phyloP scores from a whole-genome alignment of 2,888 invertebrate genomes.

The Teleogryllus oceanicus region DNA sequence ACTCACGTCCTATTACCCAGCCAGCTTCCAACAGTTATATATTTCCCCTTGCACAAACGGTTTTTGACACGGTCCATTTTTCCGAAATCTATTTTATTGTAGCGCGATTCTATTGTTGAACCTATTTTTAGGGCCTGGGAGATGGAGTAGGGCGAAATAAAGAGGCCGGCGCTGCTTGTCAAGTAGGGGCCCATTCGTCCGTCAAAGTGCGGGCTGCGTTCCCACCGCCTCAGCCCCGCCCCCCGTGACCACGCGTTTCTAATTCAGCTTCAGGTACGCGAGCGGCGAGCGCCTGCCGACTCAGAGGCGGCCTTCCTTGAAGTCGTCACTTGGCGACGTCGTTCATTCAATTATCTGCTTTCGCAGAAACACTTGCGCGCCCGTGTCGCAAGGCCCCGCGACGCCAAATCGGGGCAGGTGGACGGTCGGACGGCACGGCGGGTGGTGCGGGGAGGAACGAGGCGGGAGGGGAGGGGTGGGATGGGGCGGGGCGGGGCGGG shows the following conservation, averaged over 20 bases:
- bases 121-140: too few relatives aligned
- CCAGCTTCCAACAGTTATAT: too few relatives aligned
- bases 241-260: neutral
- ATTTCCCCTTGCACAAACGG: too few relatives aligned
- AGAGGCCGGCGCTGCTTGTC: too few relatives aligned
- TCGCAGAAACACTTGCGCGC: constrained; percentile 9
- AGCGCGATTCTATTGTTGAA: too few relatives aligned
- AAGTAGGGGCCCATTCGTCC: too few relatives aligned
- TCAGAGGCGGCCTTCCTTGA: neutral
- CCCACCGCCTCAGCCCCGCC: neutral
- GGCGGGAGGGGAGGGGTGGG: neutral
- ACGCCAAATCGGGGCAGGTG: constrained; percentile 18
- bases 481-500: too few relatives aligned
- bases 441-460: neutral
- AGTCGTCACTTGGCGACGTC: constrained; percentile 18
- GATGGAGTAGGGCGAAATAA: too few relatives aligned
- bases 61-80: too few relatives aligned
- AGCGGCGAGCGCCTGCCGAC: neutral
- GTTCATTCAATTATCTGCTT: constrained; percentile 18
- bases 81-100: too few relatives aligned
- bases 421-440: neutral
- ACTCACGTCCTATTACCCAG: too few relatives aligned
- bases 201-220: too few relatives aligned
- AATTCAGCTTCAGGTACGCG: neutral
- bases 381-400: neutral